These are phyloP conservation scores for Otolemur garnettii DNA, from an alignment of 2,113 vertebrate species.

Conservation along the genomic window DNA sequence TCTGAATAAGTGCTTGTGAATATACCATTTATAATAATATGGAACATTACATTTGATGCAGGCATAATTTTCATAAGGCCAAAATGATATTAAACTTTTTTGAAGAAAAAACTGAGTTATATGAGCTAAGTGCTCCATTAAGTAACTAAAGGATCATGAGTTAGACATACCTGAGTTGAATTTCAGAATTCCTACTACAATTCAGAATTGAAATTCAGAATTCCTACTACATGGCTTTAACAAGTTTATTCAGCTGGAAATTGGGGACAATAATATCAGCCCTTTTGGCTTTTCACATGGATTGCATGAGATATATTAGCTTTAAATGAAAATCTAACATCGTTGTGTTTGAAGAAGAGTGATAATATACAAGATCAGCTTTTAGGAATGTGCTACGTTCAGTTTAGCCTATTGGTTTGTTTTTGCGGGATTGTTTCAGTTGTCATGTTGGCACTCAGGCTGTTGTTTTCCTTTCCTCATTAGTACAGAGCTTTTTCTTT, in stretches of 20 bases:
- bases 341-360: neutral
- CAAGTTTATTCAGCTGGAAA: neutral
- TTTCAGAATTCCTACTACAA: neutral
- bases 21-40: neutral
- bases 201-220: neutral
- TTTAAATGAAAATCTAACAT: neutral
- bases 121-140: neutral
- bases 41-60: neutral
- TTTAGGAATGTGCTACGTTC: slow-evolving; percentile 46
- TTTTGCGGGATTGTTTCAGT: slow-evolving; percentile 70
- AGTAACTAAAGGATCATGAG: neutral
- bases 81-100: neutral
- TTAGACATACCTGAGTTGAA: neutral
- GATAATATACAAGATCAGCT: slow-evolving; percentile 25
- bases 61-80: neutral
- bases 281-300: neutral
- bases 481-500: slow-evolving; percentile 66
- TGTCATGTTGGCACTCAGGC: neutral
- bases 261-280: neutral
- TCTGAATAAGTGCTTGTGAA: neutral
- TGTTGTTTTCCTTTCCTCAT: slow-evolving; percentile 48
- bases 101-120: neutral
- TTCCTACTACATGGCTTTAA: neutral
- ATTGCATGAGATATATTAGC: neutral
- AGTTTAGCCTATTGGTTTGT: slow-evolving; percentile 44